Evolutionary conservation across 2,113 vertebrate genomes (phyloP).

Genomic region (Emydocephalus ijimae): DNA sequence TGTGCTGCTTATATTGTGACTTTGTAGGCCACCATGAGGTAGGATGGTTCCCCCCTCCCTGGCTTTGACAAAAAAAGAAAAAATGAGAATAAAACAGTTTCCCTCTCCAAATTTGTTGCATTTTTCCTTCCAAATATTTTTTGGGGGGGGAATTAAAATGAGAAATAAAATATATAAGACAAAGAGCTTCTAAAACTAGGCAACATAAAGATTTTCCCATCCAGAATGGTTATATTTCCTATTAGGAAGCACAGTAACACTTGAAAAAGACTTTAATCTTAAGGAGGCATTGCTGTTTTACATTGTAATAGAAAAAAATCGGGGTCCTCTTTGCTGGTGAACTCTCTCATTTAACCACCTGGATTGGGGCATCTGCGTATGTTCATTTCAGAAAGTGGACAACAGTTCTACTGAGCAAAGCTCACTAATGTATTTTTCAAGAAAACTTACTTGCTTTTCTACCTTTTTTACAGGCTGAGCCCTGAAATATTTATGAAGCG

Average conservation of each 20-base stretch:
- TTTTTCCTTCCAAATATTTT: neutral
- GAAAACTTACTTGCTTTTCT: constrained; percentile 8
- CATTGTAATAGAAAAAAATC: neutral
- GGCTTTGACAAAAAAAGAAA: neutral
- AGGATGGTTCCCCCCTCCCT: neutral
- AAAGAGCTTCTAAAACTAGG: neutral
- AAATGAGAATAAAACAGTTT: neutral
- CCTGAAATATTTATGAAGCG: constrained; percentile 97
- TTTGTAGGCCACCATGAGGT: neutral
- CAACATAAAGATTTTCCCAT: neutral
- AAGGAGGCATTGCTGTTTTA: neutral
- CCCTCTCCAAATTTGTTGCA: neutral
- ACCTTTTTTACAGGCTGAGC: constrained; percentile 78
- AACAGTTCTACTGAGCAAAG: neutral
- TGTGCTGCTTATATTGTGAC: neutral
- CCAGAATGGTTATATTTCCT: neutral
- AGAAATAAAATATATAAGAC: neutral
- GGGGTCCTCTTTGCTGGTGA: neutral
- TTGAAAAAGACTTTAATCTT: neutral
- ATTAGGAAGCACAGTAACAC: neutral
- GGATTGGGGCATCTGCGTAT: neutral
- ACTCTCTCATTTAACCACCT: neutral
- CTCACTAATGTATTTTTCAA: constrained; percentile 39
- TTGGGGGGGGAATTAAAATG: neutral
- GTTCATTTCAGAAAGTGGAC: neutral